Base-by-base conservation (phyloP, 2,797 vertebrate species). In the Toxotes lorentzi region DNA sequence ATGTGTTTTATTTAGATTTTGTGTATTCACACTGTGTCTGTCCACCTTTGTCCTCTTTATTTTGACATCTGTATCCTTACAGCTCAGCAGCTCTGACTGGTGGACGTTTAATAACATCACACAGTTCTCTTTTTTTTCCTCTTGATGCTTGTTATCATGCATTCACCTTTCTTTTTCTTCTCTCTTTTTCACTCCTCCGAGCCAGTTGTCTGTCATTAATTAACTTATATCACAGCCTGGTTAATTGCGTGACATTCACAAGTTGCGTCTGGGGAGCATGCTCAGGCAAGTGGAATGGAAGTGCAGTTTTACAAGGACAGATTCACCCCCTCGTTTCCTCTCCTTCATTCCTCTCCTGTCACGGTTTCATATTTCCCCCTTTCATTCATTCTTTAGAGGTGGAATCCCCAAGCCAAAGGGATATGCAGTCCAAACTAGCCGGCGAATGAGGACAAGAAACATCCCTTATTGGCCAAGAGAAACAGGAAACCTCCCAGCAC, bases 221-320 rank as follows among this genome's bases (percentile, higher is more conserved):
- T 84, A 86, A 89, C 85, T 89, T 80, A 82, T 74, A 91, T 89
- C 84, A 90, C 69, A 53, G 80, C 67, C 70, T 74, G 21, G 73
- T 82, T 92, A 89, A 94, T 90, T 88, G 81, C 73, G 30, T 88
- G 89, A 87, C 88, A 88, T 89, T 86, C 86, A 89, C 79, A 88
- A 88, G 78, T 82, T 74, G 87, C 54, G 77, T 90, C 87, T 74
- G 63, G 86, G 81, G 87, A 89, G 70, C 50, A 58, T 59, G 68
- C 76, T 80, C 71, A 61, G 70, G 80, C 70, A 54, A 81, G 88
- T 63, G 82, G 79, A 92, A 84, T 47, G 70, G 65, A 82, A 78
- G 50, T 40, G 58, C n/a, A 48, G 61, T 86, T 86, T 84, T 64
- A 70, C 82, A 89, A 88, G 88, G 80, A 89, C 72, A 81, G 61